Evolutionary conservation across 2,797 vertebrate species (phyloP).

Genomic region (Anomalospiza imberbis): DNA sequence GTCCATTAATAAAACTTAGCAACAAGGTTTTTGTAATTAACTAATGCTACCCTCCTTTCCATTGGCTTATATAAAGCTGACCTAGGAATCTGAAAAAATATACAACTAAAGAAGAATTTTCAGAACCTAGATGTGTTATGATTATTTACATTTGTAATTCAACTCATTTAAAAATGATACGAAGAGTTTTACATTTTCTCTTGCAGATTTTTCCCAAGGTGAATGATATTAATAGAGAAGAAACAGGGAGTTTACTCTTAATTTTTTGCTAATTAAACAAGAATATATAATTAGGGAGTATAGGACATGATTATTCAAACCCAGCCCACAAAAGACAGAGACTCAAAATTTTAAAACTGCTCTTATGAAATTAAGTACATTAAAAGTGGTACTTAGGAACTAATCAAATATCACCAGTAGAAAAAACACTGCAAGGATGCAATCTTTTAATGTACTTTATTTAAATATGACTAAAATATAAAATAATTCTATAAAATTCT

Average conservation of each 20-base stretch:
- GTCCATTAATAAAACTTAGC: neutral
- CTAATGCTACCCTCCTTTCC: neutral
- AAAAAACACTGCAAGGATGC: neutral
- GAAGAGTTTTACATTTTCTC: neutral
- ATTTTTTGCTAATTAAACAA: neutral
- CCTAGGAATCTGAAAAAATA: neutral
- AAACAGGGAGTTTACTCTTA: neutral
- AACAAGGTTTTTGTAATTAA: neutral
- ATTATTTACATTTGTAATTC: neutral
- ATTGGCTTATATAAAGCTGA: neutral
- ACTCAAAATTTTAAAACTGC: neutral
- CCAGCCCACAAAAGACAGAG: neutral
- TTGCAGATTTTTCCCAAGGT: neutral
- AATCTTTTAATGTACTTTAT: neutral
- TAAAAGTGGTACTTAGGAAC: neutral
- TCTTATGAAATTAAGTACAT: neutral
- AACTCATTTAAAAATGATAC: neutral
- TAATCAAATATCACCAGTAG: neutral
- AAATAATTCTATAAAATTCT: neutral
- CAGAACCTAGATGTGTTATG: neutral
- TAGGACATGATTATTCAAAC: neutral
- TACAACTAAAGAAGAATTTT: neutral
- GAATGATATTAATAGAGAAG: neutral
- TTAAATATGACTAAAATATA: neutral
- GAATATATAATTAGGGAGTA: neutral